Percentiles rank a stretch among this genome's conserved stretches.
Conservation (phyloP, 2,797 vertebrate species). For the Lophius americanus region DNA sequence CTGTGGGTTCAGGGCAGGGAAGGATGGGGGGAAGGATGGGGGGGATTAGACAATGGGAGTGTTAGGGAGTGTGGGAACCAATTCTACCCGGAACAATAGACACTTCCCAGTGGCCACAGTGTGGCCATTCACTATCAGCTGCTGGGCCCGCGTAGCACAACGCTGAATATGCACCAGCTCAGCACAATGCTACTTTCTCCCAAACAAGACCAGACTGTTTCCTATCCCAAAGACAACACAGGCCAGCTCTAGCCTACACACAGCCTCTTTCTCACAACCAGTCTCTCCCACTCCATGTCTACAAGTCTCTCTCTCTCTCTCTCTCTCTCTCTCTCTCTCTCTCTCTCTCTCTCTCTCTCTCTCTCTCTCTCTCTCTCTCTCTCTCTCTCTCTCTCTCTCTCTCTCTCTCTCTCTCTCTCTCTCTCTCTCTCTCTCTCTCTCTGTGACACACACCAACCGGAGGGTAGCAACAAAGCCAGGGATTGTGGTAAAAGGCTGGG, state of each 20-base stretch:
- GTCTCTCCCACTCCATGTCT: conserved; percentile 41
- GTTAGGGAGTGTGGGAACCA: conserved; percentile 83
- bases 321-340: conserved; percentile 38
- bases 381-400: conserved; percentile 50
- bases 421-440: conserved; percentile 33
- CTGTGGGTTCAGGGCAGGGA: conserved; percentile 61
- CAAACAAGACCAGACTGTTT: conserved; percentile 80
- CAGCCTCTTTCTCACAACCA: conserved; percentile 71
- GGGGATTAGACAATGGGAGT: conserved; percentile 75
- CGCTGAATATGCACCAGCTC: conserved; percentile 72
- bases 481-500: conserved; percentile 53
- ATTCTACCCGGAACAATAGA: conserved; percentile 78
- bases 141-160: conserved; percentile 66
- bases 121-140: conserved; percentile 75
- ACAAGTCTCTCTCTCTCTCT: conserved; percentile 1
- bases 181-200: conserved; percentile 77
- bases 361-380: conserved; percentile 32
- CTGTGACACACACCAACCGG: conserved; percentile 47
- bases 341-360: conserved; percentile 31
- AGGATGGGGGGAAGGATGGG: conserved; percentile 26
- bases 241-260: conserved; percentile 67
- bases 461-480: conserved; percentile 55
- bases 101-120: conserved; percentile 79
- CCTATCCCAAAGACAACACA: conserved; percentile 78
- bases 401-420: conserved; percentile 40